Evolutionary conservation across 2,113 vertebrate genomes (phyloP).

Genomic region (Ptyas mucosa): DNA sequence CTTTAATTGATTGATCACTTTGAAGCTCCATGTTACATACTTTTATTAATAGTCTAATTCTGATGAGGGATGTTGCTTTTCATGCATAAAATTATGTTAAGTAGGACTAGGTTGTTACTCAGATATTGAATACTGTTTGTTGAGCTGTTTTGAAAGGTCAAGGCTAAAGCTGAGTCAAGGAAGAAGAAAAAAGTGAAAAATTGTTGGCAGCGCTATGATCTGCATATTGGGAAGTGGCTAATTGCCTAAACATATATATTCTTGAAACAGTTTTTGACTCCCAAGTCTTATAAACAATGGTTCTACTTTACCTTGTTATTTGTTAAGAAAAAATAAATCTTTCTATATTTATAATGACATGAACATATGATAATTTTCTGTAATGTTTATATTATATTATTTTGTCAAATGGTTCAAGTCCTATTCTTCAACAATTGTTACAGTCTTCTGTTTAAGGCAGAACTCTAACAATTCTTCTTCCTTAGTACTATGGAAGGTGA

Average conservation of each 20-base stretch:
- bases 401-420: background rate
- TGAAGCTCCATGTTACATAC: background rate
- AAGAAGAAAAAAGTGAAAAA: conserved; percentile 30
- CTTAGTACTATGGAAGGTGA: background rate
- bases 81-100: conserved; percentile 32
- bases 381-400: background rate
- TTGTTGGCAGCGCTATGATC: conserved; percentile 32
- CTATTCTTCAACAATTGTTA: background rate
- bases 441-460: background rate
- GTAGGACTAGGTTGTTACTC: conserved; percentile 10
- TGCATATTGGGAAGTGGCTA: conserved; percentile 41
- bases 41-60: background rate
- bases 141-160: conserved; percentile 39
- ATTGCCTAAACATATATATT: conserved; percentile 56
- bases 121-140: conserved; percentile 24
- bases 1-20: background rate
- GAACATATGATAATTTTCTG: background rate
- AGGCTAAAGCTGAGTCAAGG: conserved; percentile 11
- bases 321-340: conserved; percentile 31
- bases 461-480: background rate
- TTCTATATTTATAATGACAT: conserved; percentile 21
- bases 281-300: conserved; percentile 24
- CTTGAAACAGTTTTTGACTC: conserved; percentile 47
- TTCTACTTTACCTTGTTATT: conserved; percentile 56
- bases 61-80: conserved; percentile 36